Percentiles rank a stretch among this genome's conserved stretches.
phyloP scores from a whole-genome alignment of 2,113 vertebrate species.

The Rhineura floridana region DNA sequence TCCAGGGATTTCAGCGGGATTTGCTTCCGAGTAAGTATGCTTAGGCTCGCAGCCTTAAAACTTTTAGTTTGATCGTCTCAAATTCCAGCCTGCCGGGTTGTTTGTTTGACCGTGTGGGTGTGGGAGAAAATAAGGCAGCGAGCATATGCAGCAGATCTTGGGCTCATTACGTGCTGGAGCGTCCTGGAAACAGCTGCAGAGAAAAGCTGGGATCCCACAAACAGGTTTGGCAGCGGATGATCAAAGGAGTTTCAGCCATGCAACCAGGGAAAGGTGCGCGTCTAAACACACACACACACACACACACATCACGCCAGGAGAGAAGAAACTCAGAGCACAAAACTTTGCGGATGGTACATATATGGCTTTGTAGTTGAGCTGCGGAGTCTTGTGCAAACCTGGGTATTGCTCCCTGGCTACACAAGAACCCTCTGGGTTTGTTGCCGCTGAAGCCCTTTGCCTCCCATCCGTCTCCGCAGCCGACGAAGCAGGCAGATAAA shows the following conservation, averaged over 20 bases:
- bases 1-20: background rate
- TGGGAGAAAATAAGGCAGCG: background rate
- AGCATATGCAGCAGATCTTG: background rate
- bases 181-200: background rate
- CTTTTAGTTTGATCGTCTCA: background rate
- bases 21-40: background rate
- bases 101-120: background rate
- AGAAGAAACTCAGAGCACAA: background rate
- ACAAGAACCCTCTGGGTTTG: background rate
- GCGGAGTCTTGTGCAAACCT: background rate
- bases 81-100: background rate
- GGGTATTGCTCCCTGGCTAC: background rate
- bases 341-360: background rate
- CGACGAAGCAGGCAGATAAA: conserved; percentile 13
- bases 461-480: background rate
- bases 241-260: background rate
- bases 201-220: background rate
- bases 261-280: background rate
- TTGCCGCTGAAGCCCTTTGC: background rate
- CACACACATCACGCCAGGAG: too few species aligned
- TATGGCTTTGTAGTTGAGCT: background rate
- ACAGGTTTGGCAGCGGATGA: conserved; percentile 7
- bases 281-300: background rate
- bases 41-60: background rate
- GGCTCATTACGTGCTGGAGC: background rate